Evolutionary conservation across 2,888 invertebrate species (phyloP).

Genomic region (Eilema caniola): DNA sequence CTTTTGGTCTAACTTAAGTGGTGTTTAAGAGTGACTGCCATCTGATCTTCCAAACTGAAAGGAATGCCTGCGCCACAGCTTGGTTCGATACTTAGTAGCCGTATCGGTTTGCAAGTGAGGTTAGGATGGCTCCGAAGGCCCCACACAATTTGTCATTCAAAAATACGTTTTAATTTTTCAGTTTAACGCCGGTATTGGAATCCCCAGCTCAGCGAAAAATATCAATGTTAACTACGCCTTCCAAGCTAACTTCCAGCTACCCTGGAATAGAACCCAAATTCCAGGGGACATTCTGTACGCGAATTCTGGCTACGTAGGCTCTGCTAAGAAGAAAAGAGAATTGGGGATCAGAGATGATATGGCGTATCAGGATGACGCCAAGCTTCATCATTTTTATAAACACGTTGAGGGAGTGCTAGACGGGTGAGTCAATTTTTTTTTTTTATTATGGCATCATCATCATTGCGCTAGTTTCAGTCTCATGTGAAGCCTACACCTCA

Average conservation of each 20-base stretch:
- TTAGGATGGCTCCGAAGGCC: too few relatives aligned
- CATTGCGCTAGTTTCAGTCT: too few relatives aligned
- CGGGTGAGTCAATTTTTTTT: conserved; percentile 56
- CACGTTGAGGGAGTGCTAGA: conserved; percentile 70
- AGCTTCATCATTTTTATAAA: conserved; percentile 77
- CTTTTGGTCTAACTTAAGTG: too few relatives aligned
- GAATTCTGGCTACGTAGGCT: conserved; percentile 68
- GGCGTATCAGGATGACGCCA: conserved; percentile 70
- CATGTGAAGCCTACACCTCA: too few relatives aligned
- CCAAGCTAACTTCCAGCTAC: conserved; percentile 81
- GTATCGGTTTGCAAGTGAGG: too few relatives aligned
- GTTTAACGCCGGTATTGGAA: conserved; percentile 77
- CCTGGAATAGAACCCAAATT: conserved; percentile 80
- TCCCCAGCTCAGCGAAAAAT: conserved; percentile 70
- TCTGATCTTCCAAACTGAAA: too few relatives aligned
- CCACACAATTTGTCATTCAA: too few relatives aligned
- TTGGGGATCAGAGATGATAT: conserved; percentile 36
- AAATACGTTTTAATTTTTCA: conserved; percentile 55
- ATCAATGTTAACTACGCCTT: conserved; percentile 79
- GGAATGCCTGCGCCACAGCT: too few relatives aligned
- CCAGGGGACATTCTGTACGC: conserved; percentile 74
- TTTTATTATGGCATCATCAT: too few relatives aligned
- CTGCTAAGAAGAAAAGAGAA: conserved; percentile 67
- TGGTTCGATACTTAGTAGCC: too few relatives aligned
- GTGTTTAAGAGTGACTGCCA: too few relatives aligned